These are phyloP conservation scores for Astyanax mexicanus DNA, from an alignment of 2,797 vertebrate genomes.

Conservation along the genomic window DNA sequence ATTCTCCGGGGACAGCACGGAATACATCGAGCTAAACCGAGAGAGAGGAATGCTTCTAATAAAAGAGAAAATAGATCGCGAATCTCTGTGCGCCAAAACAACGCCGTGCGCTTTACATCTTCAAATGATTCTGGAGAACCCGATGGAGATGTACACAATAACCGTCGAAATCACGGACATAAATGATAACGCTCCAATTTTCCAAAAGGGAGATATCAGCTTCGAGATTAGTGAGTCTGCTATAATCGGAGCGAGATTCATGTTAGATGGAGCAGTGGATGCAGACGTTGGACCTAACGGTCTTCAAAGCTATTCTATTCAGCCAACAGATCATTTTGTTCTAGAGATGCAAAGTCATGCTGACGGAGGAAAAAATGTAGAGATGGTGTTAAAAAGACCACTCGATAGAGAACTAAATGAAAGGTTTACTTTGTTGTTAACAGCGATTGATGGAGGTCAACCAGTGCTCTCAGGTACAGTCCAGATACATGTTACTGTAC, in stretches of 20 bases:
- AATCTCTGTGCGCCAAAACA: slow-evolving; percentile 65
- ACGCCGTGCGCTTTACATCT: slow-evolving; percentile 64
- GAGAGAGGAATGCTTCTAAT: slow-evolving; percentile 65
- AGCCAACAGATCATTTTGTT: slow-evolving; percentile 68
- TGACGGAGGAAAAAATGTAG: slow-evolving; percentile 64
- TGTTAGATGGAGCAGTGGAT: slow-evolving; percentile 70
- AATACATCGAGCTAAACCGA: slow-evolving; percentile 65
- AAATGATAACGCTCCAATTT: slow-evolving; percentile 72
- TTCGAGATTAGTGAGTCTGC: slow-evolving; percentile 75
- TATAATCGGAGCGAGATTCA: slow-evolving; percentile 67
- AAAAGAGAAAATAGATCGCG: slow-evolving; percentile 66
- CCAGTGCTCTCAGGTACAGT: slow-evolving; percentile 69
- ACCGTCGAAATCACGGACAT: slow-evolving; percentile 69
- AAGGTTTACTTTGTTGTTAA: slow-evolving; percentile 58
- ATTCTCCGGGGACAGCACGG: slow-evolving; percentile 63
- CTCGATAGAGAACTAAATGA: slow-evolving; percentile 71
- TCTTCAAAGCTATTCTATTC: slow-evolving; percentile 69
- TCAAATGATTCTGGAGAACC: slow-evolving; percentile 65
- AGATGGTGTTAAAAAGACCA: slow-evolving; percentile 72
- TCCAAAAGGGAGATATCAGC: slow-evolving; percentile 59
- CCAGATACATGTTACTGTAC: slow-evolving; percentile 68
- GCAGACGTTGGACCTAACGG: slow-evolving; percentile 69
- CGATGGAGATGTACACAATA: slow-evolving; percentile 65
- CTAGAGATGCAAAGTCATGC: slow-evolving; percentile 64
- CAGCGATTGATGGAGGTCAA: slow-evolving; percentile 70